Evolutionary conservation across 2,797 vertebrate species (phyloP), one percentile per base, ranked within the genome.

Genomic region (Malurus splendens): DNA sequence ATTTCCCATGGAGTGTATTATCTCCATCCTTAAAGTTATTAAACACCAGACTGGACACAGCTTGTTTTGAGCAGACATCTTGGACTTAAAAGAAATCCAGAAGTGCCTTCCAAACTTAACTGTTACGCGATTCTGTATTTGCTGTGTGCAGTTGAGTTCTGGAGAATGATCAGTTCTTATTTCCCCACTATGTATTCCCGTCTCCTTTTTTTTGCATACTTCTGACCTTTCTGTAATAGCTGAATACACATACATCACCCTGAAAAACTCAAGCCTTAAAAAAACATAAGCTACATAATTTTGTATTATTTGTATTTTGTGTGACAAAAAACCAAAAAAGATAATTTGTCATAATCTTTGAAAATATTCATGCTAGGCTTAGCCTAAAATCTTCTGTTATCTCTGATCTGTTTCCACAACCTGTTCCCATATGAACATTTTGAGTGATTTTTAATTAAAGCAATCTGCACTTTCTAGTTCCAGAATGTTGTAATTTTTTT

Each of bases 381-480:
- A 59, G 32, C 14, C 23, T 84, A 74, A 93, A 89, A 82, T 56
- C 18, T 15, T 73, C 38, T 70, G 47, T 33, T 23, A 74, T 89
- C 50, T 50, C 42, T n/a, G 38, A 60, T 73, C 24, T 20, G 20
- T 78, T 89, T 91, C 57, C 15, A 39, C 74, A 38, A 30, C 27
- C 45, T 66, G 28, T 55, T 86, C 60, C 27, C 54, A 45, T 54
- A 55, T 59, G 75, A 93, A 55, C 20, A 93, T 36, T 36, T 36
- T 83, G 85, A 72, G 7, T 44, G 18, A 75, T 55, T 93, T 90
- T 89, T 90, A 92, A 91, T 90, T 87, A 91, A 94, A 94, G 25
- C 28, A 71, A 74, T 48, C 16, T 60, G 30, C 41, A 54, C 20
- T 80, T 88, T 71, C 74, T 45, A 41, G 62, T 86, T 48, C 52